These are phyloP conservation scores for Macrocentrus cingulum DNA, from an alignment of 1,140 invertebrate species.

Conservation along the genomic window DNA sequence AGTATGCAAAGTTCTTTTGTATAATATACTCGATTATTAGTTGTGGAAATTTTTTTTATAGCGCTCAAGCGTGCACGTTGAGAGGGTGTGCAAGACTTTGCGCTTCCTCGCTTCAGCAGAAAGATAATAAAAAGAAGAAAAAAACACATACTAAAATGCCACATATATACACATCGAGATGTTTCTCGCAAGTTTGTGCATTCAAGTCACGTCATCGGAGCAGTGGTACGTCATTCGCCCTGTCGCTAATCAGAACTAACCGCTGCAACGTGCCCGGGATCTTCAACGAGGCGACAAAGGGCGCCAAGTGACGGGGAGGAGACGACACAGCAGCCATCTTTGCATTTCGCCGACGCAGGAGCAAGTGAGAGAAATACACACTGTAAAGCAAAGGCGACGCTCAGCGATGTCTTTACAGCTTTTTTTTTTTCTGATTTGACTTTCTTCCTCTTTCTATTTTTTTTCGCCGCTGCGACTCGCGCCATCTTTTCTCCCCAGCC, in stretches of 20 bases:
- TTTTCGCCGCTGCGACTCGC: constrained; percentile 12
- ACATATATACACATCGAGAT: no score
- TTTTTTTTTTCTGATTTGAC: background rate
- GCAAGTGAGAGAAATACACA: constrained; percentile 19
- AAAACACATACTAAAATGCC: no score
- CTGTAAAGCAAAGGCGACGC: background rate
- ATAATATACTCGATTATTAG: no score
- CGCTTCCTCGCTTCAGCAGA: no score
- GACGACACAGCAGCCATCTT: constrained; percentile 40
- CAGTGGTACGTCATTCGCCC: constrained; percentile 59
- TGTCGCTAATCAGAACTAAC: constrained; percentile 60
- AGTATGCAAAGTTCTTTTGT: no score
- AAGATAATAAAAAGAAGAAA: no score
- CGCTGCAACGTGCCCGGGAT: constrained; percentile 53
- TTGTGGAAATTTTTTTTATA: no score
- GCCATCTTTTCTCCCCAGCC: constrained; percentile 11
- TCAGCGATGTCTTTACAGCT: background rate
- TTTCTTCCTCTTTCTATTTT: constrained; percentile 16
- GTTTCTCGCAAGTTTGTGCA: constrained; percentile 30
- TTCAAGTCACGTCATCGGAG: constrained; percentile 53
- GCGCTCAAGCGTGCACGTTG: no score
- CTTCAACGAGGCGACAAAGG: constrained; percentile 15
- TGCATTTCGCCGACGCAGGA: constrained; percentile 27
- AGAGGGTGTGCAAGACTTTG: no score
- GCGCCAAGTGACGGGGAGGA: constrained; percentile 16